Evolutionary conservation across 1,140 invertebrate genomes (phyloP).

Genomic region (Trichomalopsis sarcophagae): DNA sequence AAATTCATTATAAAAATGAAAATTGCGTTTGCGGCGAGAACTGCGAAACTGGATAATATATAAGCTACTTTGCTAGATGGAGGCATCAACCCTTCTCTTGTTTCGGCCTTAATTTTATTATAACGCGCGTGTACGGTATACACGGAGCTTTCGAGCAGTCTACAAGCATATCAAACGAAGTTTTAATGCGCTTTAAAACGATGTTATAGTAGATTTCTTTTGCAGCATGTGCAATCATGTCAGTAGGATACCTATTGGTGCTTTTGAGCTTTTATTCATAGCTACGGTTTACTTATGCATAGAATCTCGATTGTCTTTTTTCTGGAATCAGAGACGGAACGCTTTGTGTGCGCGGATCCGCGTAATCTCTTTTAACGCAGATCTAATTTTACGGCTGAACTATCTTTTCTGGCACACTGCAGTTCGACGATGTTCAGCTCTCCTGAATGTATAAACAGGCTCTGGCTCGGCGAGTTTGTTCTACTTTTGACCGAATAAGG

Average conservation of each 20-base stretch:
- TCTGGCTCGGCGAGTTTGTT: not conserved
- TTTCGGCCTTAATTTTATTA: slow-evolving; percentile 26
- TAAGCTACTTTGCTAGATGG: not conserved
- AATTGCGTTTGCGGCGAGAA: not conserved
- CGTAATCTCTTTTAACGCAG: not conserved
- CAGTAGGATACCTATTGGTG: too few species aligned
- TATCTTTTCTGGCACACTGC: not conserved
- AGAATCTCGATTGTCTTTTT: too few species aligned
- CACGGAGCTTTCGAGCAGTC: too few species aligned
- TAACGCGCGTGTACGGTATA: not conserved
- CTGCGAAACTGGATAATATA: not conserved
- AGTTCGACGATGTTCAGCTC: not conserved
- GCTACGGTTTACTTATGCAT: too few species aligned
- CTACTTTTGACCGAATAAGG: not conserved
- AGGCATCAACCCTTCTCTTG: slow-evolving; percentile 24
- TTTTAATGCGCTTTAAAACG: slow-evolving; percentile 8
- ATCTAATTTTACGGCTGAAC: not conserved
- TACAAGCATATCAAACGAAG: not conserved
- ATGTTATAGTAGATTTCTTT: not conserved
- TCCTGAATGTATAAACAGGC: not conserved
- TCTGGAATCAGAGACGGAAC: not conserved
- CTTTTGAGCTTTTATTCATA: too few species aligned
- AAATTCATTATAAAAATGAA: slow-evolving; percentile 24
- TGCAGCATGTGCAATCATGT: too few species aligned
- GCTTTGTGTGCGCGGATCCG: not conserved